Conservation (phyloP, 2,888 invertebrate species). For the Diarsia dahlii region DNA sequence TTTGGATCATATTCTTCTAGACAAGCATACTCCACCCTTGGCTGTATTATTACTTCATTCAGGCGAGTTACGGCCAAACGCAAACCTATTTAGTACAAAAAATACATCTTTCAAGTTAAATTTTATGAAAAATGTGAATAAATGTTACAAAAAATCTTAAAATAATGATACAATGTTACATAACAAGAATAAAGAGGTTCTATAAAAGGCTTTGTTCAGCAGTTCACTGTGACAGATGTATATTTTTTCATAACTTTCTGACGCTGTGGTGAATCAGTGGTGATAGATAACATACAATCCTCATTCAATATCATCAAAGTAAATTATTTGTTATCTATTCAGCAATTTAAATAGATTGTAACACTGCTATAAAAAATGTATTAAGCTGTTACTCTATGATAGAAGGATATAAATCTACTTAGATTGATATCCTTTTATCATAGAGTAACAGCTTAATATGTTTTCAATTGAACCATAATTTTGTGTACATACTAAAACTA, state of each 20-base stretch:
- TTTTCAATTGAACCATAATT: neutral
- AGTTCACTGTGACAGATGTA: neutral
- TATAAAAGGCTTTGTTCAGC: neutral
- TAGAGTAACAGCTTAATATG: too few relatives aligned
- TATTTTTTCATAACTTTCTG: neutral
- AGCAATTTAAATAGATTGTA: constrained; percentile 6
- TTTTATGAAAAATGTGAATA: neutral
- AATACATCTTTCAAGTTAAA: neutral
- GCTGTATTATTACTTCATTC: neutral
- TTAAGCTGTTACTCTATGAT: neutral
- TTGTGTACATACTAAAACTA: constrained; percentile 4
- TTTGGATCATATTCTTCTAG: neutral
- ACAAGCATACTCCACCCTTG: neutral
- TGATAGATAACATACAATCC: neutral
- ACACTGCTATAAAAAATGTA: neutral
- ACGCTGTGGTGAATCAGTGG: neutral
- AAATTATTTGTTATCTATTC: constrained; percentile 14
- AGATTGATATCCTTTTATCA: too few relatives aligned
- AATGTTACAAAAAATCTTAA: neutral
- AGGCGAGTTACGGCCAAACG: neutral
- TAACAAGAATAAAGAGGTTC: neutral
- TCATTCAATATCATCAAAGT: neutral
- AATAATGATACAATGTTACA: neutral
- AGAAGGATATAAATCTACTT: too few relatives aligned
- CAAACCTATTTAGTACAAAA: neutral